These are phyloP conservation scores for Leptonema lineaticorne DNA, from an alignment of 1,140 invertebrate species.

Conservation along the genomic window DNA sequence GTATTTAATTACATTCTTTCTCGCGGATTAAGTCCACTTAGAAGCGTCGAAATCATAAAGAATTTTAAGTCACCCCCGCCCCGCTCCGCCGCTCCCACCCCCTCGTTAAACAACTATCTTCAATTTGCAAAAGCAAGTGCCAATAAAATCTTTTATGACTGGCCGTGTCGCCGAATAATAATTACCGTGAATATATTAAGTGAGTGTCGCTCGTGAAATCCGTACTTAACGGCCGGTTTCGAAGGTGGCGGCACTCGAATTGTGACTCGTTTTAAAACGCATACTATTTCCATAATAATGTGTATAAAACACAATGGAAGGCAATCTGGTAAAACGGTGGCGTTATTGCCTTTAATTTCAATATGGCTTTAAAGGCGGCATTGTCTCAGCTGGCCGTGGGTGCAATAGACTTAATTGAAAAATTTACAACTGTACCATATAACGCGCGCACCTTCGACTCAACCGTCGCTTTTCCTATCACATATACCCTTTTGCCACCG, in stretches of 20 bases:
- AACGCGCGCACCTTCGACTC: too few species aligned
- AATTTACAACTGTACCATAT: background rate
- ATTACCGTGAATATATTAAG: conserved; percentile 30
- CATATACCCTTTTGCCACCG: too few species aligned
- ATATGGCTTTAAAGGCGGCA: background rate
- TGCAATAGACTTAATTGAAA: conserved; percentile 6
- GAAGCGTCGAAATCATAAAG: conserved; percentile 24
- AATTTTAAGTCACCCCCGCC: conserved; percentile 25
- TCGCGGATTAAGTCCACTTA: conserved; percentile 1
- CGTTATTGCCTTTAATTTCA: conserved; percentile 11
- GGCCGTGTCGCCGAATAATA: conserved; percentile 39
- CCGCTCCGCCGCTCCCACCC: background rate
- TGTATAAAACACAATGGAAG: background rate
- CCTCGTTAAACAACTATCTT: conserved; percentile 34
- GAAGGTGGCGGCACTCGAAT: background rate
- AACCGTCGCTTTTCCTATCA: too few species aligned
- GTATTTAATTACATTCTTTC: conserved; percentile 6
- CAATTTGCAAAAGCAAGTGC: conserved; percentile 38
- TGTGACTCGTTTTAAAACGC: conserved; percentile 5
- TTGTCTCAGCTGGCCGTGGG: background rate
- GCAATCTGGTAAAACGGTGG: background rate
- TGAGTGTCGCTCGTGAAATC: conserved; percentile 6
- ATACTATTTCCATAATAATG: background rate
- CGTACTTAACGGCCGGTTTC: background rate
- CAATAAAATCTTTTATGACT: conserved; percentile 37